Conservation (phyloP, 64 coral and sea anemone genomes). For the Astreopora myriophthalma region DNA sequence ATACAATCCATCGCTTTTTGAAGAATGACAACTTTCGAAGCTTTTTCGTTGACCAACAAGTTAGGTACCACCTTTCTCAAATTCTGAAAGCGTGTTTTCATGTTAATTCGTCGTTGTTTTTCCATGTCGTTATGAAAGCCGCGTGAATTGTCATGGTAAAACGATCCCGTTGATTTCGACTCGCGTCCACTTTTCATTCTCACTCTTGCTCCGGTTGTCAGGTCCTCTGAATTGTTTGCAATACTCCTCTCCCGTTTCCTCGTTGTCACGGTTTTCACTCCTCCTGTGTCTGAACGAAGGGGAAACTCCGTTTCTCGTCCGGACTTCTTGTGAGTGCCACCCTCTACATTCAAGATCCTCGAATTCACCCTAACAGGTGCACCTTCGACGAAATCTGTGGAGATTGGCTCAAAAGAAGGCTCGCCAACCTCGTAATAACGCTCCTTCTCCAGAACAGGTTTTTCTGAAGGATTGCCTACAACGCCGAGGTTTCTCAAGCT, state of each 20-base stretch:
- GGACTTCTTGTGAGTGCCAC: background rate
- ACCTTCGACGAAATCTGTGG: background rate
- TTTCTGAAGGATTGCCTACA: background rate
- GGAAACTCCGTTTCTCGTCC: background rate
- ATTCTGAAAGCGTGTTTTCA: conserved; percentile 70
- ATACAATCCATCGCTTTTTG: conserved; percentile 24
- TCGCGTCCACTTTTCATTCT: background rate
- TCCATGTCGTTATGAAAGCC: conserved; percentile 51
- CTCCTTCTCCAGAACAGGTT: background rate
- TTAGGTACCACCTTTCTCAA: conserved; percentile 19
- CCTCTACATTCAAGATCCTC: background rate
- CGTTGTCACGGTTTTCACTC: background rate
- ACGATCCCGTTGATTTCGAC: background rate
- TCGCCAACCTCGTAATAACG: background rate
- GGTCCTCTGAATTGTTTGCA: background rate
- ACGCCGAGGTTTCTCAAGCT: background rate
- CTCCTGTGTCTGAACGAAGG: background rate
- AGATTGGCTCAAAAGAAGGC: too few relatives aligned
- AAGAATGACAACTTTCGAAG: conserved; percentile 60
- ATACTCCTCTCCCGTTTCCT: background rate
- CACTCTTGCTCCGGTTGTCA: background rate
- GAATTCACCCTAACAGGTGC: background rate
- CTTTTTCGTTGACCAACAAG: background rate
- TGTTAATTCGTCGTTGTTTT: conserved; percentile 48
- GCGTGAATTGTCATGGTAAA: background rate